Evolutionary conservation across 2,797 vertebrate species (phyloP).

Genomic region (Chelon labrosus): DNA sequence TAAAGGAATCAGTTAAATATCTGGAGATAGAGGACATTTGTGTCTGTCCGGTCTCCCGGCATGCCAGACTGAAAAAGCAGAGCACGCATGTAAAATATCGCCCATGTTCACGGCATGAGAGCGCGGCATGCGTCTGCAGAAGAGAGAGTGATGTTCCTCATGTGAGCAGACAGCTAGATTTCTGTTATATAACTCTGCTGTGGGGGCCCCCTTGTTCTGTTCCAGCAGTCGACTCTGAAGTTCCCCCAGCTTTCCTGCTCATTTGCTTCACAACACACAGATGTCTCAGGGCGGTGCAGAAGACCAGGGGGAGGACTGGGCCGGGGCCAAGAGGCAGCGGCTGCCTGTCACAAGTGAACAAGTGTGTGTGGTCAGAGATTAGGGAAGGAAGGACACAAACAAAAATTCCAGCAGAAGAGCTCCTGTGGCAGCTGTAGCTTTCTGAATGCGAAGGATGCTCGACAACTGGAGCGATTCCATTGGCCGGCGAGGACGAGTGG

Average conservation of each 20-base stretch:
- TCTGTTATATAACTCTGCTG: conserved; percentile 74
- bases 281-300: conserved; percentile 64
- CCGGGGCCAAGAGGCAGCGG: conserved; percentile 65
- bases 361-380: conserved; percentile 78
- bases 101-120: conserved; percentile 45
- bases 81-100: conserved; percentile 39
- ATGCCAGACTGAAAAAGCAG: conserved; percentile 13
- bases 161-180: conserved; percentile 52
- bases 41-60: conserved; percentile 10
- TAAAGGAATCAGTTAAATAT: conserved; percentile 39
- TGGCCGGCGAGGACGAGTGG: conserved; percentile 73
- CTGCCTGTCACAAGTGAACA: conserved; percentile 77
- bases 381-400: conserved; percentile 77
- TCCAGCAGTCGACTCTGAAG: conserved; percentile 69
- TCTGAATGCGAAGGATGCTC: conserved; percentile 85
- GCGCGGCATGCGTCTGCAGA: conserved; percentile 43
- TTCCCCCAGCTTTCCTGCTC: conserved; percentile 69
- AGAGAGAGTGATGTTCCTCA: conserved; percentile 57
- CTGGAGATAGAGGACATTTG: conserved; percentile 46
- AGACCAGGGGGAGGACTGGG: conserved; percentile 40
- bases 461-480: conserved; percentile 87
- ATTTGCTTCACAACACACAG: conserved; percentile 69
- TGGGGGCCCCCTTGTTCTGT: conserved; percentile 69
- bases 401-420: conserved; percentile 79
- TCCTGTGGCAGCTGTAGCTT: conserved; percentile 81